These are phyloP conservation scores for Meandrusa payeni DNA, from an alignment of 2,888 invertebrate genomes.

Conservation along the genomic window DNA sequence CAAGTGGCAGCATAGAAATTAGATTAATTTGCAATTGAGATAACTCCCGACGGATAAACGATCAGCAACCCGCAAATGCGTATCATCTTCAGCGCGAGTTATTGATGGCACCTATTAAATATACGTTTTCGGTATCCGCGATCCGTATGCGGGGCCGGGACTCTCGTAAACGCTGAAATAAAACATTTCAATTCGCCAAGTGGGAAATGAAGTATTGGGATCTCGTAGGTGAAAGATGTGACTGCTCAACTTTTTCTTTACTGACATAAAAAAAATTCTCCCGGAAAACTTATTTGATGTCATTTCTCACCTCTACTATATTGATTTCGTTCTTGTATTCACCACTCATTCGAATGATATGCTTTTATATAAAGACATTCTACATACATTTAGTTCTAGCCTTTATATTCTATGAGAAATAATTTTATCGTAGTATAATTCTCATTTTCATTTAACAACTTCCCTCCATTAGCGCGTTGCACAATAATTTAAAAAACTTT, in stretches of 20 bases:
- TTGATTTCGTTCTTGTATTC: neutral
- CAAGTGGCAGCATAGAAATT: conserved; percentile 60
- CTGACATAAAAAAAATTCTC: conserved; percentile 36
- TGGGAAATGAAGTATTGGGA: conserved; percentile 68
- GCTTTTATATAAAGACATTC: no score
- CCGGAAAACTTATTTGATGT: conserved; percentile 37
- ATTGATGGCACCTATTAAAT: conserved; percentile 80
- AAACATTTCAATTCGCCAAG: conserved; percentile 72
- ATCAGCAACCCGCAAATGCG: conserved; percentile 62
- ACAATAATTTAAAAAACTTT: conserved; percentile 10
- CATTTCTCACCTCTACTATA: neutral
- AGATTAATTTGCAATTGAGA: conserved; percentile 78
- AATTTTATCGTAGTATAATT: no score
- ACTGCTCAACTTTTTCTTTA: conserved; percentile 44
- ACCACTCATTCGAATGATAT: no score
- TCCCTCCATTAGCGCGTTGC: neutral
- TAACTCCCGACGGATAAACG: conserved; percentile 62
- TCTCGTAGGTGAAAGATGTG: conserved; percentile 54
- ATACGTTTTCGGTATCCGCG: conserved; percentile 62
- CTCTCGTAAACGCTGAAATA: conserved; percentile 61
- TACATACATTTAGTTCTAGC: no score
- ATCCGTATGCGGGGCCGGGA: conserved; percentile 50
- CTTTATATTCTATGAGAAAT: no score
- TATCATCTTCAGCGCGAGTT: conserved; percentile 72
- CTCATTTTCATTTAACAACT: neutral